Percentiles rank a stretch among this genome's conserved stretches.
Conservation (phyloP, 2,888 invertebrate species). For the Drosophila dives region DNA sequence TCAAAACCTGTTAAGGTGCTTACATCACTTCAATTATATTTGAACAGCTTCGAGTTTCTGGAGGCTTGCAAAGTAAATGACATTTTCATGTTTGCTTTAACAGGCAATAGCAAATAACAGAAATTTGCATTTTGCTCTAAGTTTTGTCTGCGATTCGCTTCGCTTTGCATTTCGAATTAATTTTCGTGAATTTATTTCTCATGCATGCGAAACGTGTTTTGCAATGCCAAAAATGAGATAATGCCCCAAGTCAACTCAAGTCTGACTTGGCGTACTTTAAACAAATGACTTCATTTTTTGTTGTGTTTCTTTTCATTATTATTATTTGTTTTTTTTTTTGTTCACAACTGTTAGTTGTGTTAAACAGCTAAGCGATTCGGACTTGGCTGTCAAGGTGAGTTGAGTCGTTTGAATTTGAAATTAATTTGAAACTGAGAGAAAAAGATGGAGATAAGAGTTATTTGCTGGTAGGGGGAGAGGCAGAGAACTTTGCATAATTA, state of each 20-base stretch:
- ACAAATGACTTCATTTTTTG: conserved; percentile 50
- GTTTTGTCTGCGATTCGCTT: conserved; percentile 30
- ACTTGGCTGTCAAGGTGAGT: conserved; percentile 43
- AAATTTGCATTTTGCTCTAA: conserved; percentile 53
- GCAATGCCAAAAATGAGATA: conserved; percentile 48
- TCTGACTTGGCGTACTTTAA: conserved; percentile 28
- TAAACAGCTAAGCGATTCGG: conserved; percentile 18
- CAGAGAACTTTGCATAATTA: conserved; percentile 71
- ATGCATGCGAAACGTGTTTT: conserved; percentile 70
- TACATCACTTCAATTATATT: conserved; percentile 47
- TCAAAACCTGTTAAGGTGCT: conserved; percentile 36
- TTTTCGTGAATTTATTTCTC: conserved; percentile 44
- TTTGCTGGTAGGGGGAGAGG: fast-evolving
- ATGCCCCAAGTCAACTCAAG: not conserved
- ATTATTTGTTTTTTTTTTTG: not conserved
- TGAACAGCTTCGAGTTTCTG: conserved; percentile 28
- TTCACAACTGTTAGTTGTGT: not conserved
- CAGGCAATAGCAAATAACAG: conserved; percentile 3
- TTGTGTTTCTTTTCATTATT: conserved; percentile 1
- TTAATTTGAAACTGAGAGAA: conserved; percentile 10
- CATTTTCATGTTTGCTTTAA: conserved; percentile 30
- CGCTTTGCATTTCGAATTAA: conserved; percentile 50
- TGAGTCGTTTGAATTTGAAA: conserved; percentile 44
- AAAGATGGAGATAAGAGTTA: not conserved
- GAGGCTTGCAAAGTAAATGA: conserved; percentile 39